Evolutionary conservation across 2,797 vertebrate genomes (phyloP), one percentile per base, ranked within the genome.

Genomic region (Erpetoichthys calabaricus): DNA sequence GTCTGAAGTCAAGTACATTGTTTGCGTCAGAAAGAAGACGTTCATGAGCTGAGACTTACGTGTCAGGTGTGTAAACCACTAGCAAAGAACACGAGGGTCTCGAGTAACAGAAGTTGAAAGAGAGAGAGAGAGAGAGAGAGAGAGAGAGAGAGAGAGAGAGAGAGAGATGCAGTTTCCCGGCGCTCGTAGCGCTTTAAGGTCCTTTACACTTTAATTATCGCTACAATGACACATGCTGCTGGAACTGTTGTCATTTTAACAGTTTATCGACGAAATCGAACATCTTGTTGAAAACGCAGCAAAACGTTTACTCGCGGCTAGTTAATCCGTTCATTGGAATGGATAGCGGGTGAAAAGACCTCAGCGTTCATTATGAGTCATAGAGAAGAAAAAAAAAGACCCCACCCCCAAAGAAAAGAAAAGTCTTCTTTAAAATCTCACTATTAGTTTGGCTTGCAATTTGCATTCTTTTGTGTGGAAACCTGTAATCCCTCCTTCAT

Each of bases 401-500:
- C 10, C 4, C 41, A 2, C 53, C 8, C 47, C 78, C 82, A 80
- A 82, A 73, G 77, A 75, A 71, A 76, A 75, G 78, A 79, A 73
- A 71, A 61, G 67, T 73, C 79, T 78, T 74, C 77, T 84, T 79
- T 78, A 77, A 77, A 74, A 70, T 73, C 77, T 82, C 82, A 83
- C 69, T 65, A 73, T 75, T 77, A 85, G 81, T 83, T 85, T 84
- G 81, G 81, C 82, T 80, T 74, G 70, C 77, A 81, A 85, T 88
- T 84, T 85, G 80, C 83, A 87, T 86, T 87, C 84, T 80, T 87
- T 87, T 86, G 80, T 87, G 77, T 72, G 41, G 77, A 82, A 82
- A 85, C 82, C 83, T 86, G 86, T 86, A 86, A 86, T 85, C 85
- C 80, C 75, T 70, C 75, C 78, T 78, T 80, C 81, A 77, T 79